Base-by-base conservation (phyloP, 2,797 vertebrate genomes). In the Periophthalmus magnuspinnatus region DNA sequence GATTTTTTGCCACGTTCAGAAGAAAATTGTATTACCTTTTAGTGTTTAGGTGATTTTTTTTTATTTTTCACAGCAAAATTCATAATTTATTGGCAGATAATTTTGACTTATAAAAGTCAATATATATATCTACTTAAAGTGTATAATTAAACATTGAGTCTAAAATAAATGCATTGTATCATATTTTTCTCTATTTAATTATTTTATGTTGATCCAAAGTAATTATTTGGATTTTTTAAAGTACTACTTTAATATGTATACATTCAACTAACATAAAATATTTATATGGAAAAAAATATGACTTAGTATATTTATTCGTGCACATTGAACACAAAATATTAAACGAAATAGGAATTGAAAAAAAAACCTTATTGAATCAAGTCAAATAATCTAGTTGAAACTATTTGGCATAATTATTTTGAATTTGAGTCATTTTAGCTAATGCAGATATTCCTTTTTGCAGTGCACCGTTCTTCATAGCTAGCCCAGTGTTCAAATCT, bases 401-500 rank as follows among this genome's bases (percentile, higher is more conserved):
- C 24, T 32, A 6, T 14, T 57, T 14, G 28, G 22, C 4, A 11
- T 11, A 22, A 28, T 28, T 3, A 32, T 6, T 57, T 56, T 5
- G 3, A 24, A 17, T 28, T 17, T 28, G 3, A 28, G 28, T 28
- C 5, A 58, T 17, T 17, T 19, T 5, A n/a, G 8, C 16, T 60
- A 6, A 36, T 60, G 58, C 33, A 34, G 33, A 36, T 58, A 0
- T 60, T 36, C n/a, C 3, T 36, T 34, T 60, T 36, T n/a, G 58
- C 58, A 2, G 56, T 17, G 6, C 2, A 1, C 19, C 21, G 70
- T 19, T 48, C 22, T 28, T 68, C 36, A 55, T 69, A 69, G 61
- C 60, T 61, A 75, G 62, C 82, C 78, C 74, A 62, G 68, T 83
- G 67, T 80, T 76, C 71, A 63, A 76, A 71, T 45, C 8, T 8